Evolutionary conservation across 2,113 vertebrate species (phyloP), one percentile per base, ranked within the genome.

Genomic region (Brachypteracias leptosomus): DNA sequence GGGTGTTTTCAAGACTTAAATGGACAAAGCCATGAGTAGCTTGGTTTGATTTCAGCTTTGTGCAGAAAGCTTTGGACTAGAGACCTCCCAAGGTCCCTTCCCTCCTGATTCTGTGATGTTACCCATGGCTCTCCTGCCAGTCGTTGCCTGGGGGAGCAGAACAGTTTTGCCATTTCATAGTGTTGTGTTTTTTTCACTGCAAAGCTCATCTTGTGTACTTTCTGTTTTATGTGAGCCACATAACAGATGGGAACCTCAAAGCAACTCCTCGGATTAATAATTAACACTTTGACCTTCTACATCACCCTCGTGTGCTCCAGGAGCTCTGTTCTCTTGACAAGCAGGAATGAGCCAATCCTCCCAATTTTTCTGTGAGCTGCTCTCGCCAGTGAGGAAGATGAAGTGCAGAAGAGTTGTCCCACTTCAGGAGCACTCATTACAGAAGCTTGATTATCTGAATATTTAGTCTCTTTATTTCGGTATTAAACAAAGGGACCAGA

Each of bases 231-330:
- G 58, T 40, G 75, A 88, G 75, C 81, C 78, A 4, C 54, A 16
- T 21, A 94, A 38, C 59, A 90, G 88, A 86, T 77, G 78, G 79
- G 42, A 90, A 63, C 35, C 35, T 91, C 63, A 67, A 5, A 77
- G 82, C 17, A 4, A 54, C 67, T 90, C 75, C 91, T 68, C 35
- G 44, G 78, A 82, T 94, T 89, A 88, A 77, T 95, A 88, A 91
- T 96, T 79, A 97, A 94, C 59, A 13, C 24, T 70, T 46, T 61
- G 88, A 80, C 85, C 63, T 88, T 83, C 36, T 74, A 3, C 24
- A 88, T 35, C 58, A 88, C 80, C 71, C n/a, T 47, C 1, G 0
- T 70, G n/a, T 54, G 59, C 47, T 93, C 46, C 51, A 44, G 78
- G 81, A 93, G 31, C 66, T 70, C 0, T 0, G 1, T 61, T 91